phyloP scores from a whole-genome alignment of 2,888 invertebrate species.

The Acrobasis consociella region DNA sequence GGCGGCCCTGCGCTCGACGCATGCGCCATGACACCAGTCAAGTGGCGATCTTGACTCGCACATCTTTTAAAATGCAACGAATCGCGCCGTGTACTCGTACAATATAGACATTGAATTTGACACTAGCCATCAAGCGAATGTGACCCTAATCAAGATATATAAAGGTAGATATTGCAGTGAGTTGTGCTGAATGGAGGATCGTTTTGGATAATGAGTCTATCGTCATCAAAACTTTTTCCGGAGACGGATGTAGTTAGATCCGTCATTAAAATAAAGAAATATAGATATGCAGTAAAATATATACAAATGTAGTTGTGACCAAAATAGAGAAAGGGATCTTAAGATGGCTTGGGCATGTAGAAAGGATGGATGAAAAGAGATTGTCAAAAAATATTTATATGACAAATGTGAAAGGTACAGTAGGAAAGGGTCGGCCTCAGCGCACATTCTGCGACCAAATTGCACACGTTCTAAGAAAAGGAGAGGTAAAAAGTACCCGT shows the following conservation, averaged over 20 bases:
- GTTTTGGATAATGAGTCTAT: not conserved
- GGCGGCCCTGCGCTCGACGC: conserved; percentile 36
- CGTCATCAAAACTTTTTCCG: conserved; percentile 1
- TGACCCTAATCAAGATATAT: not conserved
- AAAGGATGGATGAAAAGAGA: too few relatives aligned
- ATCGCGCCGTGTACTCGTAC: conserved; percentile 30
- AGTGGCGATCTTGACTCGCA: conserved; percentile 40
- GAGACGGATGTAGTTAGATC: not conserved
- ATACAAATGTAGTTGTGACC: too few relatives aligned
- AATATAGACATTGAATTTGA: conserved; percentile 43
- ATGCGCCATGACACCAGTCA: conserved; percentile 45
- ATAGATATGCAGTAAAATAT: too few relatives aligned
- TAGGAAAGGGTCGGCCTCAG: too few relatives aligned
- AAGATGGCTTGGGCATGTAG: too few relatives aligned
- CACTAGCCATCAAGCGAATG: not conserved
- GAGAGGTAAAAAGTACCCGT: too few relatives aligned
- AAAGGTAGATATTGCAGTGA: not conserved
- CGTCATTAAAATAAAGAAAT: not conserved
- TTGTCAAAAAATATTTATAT: too few relatives aligned
- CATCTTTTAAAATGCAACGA: conserved; percentile 43
- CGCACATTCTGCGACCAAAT: too few relatives aligned
- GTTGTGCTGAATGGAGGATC: not conserved
- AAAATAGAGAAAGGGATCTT: too few relatives aligned
- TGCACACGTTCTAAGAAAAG: too few relatives aligned
- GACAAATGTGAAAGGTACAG: too few relatives aligned